Percentiles rank a stretch among this genome's conserved stretches.
phyloP scores from a whole-genome alignment of 2,113 vertebrate species.

The Columba livia region DNA sequence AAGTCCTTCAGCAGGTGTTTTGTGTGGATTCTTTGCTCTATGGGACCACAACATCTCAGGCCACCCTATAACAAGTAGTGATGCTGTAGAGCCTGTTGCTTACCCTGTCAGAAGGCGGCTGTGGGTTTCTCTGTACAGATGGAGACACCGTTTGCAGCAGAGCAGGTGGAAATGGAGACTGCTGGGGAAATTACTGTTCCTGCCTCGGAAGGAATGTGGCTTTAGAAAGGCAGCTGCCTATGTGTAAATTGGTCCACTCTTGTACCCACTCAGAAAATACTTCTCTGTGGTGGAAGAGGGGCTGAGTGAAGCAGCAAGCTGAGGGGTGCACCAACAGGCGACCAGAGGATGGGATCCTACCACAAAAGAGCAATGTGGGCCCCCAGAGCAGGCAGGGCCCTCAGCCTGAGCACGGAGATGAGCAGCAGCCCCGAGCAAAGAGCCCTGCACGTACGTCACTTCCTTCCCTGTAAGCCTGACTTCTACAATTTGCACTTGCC shows the following conservation, averaged over 20 bases:
- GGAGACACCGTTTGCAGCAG: not conserved
- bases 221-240: not conserved
- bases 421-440: not conserved
- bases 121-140: not conserved
- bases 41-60: not conserved
- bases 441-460: fast-evolving
- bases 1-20: not conserved
- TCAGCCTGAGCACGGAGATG: not conserved
- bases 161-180: not conserved
- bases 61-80: fast-evolving
- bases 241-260: not conserved
- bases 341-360: not conserved
- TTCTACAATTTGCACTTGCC: not conserved
- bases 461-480: not conserved
- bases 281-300: fast-evolving
- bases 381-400: not conserved
- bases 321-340: too few relatives aligned
- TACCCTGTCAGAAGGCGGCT: not conserved
- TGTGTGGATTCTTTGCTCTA: not conserved
- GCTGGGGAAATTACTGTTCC: not conserved
- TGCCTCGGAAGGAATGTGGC: not conserved
- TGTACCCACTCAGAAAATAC: not conserved
- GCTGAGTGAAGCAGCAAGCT: not conserved
- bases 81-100: not conserved
- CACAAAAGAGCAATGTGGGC: not conserved